Base-by-base conservation (phyloP, 2,888 invertebrate species). In the Cotesia congregata region DNA sequence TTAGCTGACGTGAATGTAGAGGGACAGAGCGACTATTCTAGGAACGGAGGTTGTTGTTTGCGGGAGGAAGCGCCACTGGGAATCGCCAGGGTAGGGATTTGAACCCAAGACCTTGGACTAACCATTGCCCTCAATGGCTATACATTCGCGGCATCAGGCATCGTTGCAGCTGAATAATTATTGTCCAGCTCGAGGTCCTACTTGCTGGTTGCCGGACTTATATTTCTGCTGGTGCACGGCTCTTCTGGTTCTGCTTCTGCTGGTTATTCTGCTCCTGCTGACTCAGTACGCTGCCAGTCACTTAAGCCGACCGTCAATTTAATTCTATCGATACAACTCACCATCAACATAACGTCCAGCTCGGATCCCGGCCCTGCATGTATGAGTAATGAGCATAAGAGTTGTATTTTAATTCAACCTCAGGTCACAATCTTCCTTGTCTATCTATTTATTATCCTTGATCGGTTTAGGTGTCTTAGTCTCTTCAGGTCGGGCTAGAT, bases 121-220 rank as follows among this genome's bases (percentile, higher is more conserved):
- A 88, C 86, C 89, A 88, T 88, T 88, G 89, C 88, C 88, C 88
- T 88, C 88, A 86, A 88, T 88, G 86, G 86, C 86, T 86, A 87
- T 87, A 86, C 86, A 81, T 83, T 83, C 83, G 82, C 79, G 80
- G 77, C 82, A 67, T 64, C 70, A 71, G 80, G 77, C 82, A 67
- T 64, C 70, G 74, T 75, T 74, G 83, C 84, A 83, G 83, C 85
- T 83, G 83, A 82, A 83, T 83, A 85, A 84, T 83, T 84, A 85
- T 84, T 84, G 84, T 80, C 83, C 82, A 41, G 17, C 61, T 71
- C 71, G 61, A 71, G 61, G 61, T 71, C 60, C 75, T 75, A 75
- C 74, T 69, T 74, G 68, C 75, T 67, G 40, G 9, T 61, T 69
- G 69, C 62, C 62, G 69, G 61, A 30, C 30, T 30, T 30, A 30